Percentiles rank a stretch among this genome's conserved stretches.
Conservation (phyloP, 2,797 vertebrate genomes). For the Sarcoramphus papa region DNA sequence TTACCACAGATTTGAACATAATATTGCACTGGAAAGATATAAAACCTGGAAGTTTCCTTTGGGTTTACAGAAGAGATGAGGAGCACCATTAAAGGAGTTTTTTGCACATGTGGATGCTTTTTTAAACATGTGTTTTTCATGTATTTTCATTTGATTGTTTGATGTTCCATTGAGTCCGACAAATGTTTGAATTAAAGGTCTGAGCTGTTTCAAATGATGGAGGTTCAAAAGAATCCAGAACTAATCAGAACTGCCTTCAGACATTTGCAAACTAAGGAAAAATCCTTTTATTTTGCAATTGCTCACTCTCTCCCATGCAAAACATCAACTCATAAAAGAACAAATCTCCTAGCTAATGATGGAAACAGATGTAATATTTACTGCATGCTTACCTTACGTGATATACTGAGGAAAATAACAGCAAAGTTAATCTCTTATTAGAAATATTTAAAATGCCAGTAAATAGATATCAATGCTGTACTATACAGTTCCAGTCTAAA, state of each 20-base stretch:
- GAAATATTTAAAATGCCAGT: neutral
- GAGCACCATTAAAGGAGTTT: neutral
- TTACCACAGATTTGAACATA: neutral
- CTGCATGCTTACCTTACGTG: neutral
- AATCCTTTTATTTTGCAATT: conserved; percentile 2
- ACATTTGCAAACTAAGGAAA: neutral
- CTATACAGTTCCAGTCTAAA: neutral
- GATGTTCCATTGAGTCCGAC: neutral
- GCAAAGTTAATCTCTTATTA: neutral
- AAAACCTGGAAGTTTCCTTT: neutral
- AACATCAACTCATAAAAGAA: neutral
- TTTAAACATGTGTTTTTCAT: conserved; percentile 12
- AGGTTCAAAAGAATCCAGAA: conserved; percentile 35
- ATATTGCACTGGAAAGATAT: neutral
- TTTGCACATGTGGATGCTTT: neutral
- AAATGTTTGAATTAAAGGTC: conserved; percentile 26
- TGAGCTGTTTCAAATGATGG: neutral
- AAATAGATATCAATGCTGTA: neutral
- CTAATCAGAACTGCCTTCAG: neutral
- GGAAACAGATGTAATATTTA: neutral
- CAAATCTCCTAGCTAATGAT: neutral
- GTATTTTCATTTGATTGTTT: conserved; percentile 17
- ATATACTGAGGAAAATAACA: neutral
- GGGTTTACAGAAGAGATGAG: neutral
- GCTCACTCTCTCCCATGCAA: neutral